Evolutionary conservation across 1,140 invertebrate species (phyloP).

Genomic region (Caenorhabditis brenneri): DNA sequence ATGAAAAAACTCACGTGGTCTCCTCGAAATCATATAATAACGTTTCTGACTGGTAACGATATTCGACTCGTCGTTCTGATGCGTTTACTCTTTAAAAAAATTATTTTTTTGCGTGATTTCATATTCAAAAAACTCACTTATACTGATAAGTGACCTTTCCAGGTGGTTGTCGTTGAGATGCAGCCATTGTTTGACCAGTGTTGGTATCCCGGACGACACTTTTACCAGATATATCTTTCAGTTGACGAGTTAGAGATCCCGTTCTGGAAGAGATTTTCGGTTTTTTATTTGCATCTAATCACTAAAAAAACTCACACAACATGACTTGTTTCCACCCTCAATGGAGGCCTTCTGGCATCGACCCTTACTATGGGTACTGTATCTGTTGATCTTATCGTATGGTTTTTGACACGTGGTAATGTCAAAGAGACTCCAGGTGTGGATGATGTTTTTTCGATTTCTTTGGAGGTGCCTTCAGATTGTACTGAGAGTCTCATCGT

Average conservation of each 20-base stretch:
- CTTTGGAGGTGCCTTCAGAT: neutral
- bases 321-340: neutral
- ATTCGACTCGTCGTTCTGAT: conserved; percentile 30
- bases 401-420: conserved; percentile 29
- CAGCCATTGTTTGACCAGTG: neutral
- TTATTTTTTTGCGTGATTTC: neutral
- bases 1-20: conserved; percentile 4
- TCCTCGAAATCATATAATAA: conserved; percentile 5
- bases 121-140: neutral
- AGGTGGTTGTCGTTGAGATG: neutral
- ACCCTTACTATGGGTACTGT: conserved; percentile 14
- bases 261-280: neutral
- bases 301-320: conserved; percentile 26
- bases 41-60: conserved; percentile 11
- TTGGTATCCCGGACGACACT: conserved; percentile 17
- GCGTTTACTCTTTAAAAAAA: conserved; percentile 35
- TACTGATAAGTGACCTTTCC: conserved; percentile 31
- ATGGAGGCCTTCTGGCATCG: neutral
- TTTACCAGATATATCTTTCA: neutral
- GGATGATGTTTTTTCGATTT: neutral
- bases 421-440: neutral
- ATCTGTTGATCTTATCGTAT: conserved; percentile 13
- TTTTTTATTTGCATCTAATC: neutral
- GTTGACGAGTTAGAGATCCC: neutral
- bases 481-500: neutral